Base-by-base conservation (phyloP, 35 echinoderm and acorn worm species). In the Holothuria glaberrima region DNA sequence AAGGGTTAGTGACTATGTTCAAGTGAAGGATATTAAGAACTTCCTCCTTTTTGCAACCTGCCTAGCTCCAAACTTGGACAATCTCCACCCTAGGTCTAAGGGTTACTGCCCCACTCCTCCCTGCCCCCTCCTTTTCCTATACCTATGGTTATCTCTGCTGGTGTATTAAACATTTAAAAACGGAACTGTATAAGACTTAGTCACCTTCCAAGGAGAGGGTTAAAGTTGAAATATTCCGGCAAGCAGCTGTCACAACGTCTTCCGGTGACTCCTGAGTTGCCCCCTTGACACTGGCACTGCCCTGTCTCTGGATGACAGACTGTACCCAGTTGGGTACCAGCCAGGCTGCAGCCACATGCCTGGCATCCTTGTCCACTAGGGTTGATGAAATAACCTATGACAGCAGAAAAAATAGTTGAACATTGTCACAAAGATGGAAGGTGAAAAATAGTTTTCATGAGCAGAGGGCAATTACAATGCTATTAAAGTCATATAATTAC, bases 141-240 rank as follows among this genome's bases (percentile, higher is more conserved):
- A 41, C 7, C 36, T 41, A 41, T 41, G 2, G 7, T 41, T 4
- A 7, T 41, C 36, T 41, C 36, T 41, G 36, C 7, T 4, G 13
- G 0, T 17, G 50, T 17, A 1, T 54, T 14, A 12, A n/a, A 14
- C 50, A 54, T 54, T 17, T 29, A 2, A 41, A 12, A 25, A 27
- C 7, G 22, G 1, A 0, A 6, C 75, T 31, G 1, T 10, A 36
- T 46, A 54, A 14, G 13, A 9, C 1, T 67, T n/a, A 89, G 69
- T 95, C 86, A 97, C 95, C 58, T 93, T 88, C 93, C 96, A 64
- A 87, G 69, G n/a, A 21, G 25, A 48, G 88, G 22, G 44, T 93
- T 62, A 85, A 93, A 98, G 58, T 98, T 94, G 65, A 88, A 98
- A 86, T 88, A 98, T 12, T 82, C 96, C n/a, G 90, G 66, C 33